Evolutionary conservation across 1,140 invertebrate species (phyloP).

Genomic region (Hetaerina americana): DNA sequence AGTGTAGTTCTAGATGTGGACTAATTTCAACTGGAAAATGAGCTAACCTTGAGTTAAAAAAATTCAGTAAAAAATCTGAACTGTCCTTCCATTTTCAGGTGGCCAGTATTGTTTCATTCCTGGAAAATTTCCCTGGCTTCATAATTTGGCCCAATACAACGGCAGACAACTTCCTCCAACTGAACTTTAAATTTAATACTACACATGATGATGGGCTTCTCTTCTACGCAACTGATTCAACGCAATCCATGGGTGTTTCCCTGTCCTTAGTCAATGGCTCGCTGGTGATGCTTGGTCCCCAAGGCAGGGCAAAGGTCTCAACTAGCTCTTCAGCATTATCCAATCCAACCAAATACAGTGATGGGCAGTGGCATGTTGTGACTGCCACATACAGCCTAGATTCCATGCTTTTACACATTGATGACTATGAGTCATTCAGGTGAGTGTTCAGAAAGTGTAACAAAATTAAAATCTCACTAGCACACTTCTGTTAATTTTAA

Average conservation of each 20-base stretch:
- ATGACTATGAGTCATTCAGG: slow-evolving; percentile 60
- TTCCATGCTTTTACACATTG: slow-evolving; percentile 59
- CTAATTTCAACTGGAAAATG: too few species aligned
- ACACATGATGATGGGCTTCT: slow-evolving; percentile 59
- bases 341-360: slow-evolving; percentile 54
- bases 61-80: too few species aligned
- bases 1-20: too few species aligned
- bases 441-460: slow-evolving; percentile 29
- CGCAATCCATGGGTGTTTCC: slow-evolving; percentile 46
- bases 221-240: slow-evolving; percentile 53
- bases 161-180: slow-evolving; percentile 42
- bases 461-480: too few species aligned
- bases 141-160: slow-evolving; percentile 44
- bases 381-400: slow-evolving; percentile 57
- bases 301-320: slow-evolving; percentile 23
- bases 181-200: slow-evolving; percentile 86
- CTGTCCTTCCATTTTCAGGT: too few species aligned
- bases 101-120: slow-evolving; percentile 45
- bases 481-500: too few species aligned
- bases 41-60: too few species aligned
- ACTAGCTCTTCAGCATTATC: slow-evolving; percentile 28
- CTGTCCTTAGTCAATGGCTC: slow-evolving; percentile 54
- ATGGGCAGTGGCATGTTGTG: slow-evolving; percentile 87
- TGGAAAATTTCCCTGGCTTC: slow-evolving; percentile 42
- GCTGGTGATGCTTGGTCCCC: slow-evolving; percentile 54